Base-by-base conservation (phyloP, 2,888 invertebrate genomes). In the Drosophila kambysellisi region DNA sequence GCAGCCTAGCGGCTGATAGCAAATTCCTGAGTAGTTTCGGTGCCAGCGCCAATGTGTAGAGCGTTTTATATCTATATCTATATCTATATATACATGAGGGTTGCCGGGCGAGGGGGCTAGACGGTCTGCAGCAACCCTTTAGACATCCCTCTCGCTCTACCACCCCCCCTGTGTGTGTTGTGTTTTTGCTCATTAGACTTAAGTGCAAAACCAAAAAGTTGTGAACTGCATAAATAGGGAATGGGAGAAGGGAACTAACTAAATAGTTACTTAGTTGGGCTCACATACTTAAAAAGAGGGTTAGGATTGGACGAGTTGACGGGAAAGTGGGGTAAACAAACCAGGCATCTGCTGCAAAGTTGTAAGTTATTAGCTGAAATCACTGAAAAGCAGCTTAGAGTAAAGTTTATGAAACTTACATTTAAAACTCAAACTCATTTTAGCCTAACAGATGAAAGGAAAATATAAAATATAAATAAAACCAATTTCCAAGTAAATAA, bases 1-100 rank as follows among this genome's bases (percentile, higher is more conserved):
- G 64, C 73, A 89, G 83, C 71, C 74, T 88, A 73, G 91, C 91
- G 72, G 71, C 69, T 70, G 91, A 89, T 75, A 92, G 91, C 79
- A 93, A 92, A 88, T 93, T 93, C 90, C 92, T 93, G 82, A 93
- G 91, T 90, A 93, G 93, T 87, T 93, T 93, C 80, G 93, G 93
- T 57, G 88, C 90, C 88, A 91, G 92, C 82, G 92, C 93, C 88
- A 93, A 92, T 81, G 93, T 93, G 82, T 93, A 92, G 84, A 67
- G 20, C 35, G 20, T 15, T 33, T 25, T 25, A 46, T 46, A 46
- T 25, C 7, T 25, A 25, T 46, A 46, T 25, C 7, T 25, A 25
- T 46, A 43, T n/a, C 25, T 12, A 43, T 17, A 20, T 20, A 11
- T 35, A 51, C 17, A 33, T 30, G 25, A 33, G 37, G 33, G 57